Evolutionary conservation across 2,113 vertebrate genomes (phyloP).

Genomic region (Nymphicus hollandicus): DNA sequence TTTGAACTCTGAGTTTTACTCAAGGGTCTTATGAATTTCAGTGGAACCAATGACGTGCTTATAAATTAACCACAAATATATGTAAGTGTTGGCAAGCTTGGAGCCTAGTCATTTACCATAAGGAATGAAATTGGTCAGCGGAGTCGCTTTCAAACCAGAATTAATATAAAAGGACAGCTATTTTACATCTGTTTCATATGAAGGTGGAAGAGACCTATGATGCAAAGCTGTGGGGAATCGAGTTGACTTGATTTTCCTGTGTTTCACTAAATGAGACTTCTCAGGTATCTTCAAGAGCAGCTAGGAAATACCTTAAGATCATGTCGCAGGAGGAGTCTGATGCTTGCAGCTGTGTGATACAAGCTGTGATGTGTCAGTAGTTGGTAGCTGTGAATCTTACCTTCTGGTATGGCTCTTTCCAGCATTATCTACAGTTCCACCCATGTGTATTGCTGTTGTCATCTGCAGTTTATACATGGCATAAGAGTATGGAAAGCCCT

Average conservation of each 20-base stretch:
- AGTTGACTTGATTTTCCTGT: neutral
- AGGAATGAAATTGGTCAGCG: neutral
- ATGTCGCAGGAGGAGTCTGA: fast-evolving
- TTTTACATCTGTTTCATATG: neutral
- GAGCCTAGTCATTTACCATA: neutral
- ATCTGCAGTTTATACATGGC: fast-evolving
- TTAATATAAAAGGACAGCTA: neutral
- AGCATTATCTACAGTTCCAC: neutral
- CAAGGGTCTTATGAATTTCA: neutral
- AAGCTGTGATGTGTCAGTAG: neutral
- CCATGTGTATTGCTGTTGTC: neutral
- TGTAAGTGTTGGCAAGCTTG: neutral
- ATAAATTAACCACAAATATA: neutral
- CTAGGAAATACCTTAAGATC: neutral
- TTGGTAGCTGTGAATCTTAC: neutral
- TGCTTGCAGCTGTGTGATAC: neutral
- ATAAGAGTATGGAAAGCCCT: neutral
- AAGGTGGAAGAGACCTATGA: neutral
- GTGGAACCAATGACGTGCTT: neutral
- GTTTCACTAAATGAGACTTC: neutral
- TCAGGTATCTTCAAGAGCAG: neutral
- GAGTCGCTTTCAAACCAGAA: neutral
- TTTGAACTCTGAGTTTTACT: neutral
- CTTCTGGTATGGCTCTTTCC: neutral
- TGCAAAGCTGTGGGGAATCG: neutral